These are phyloP conservation scores for Cettia cetti DNA, from an alignment of 2,113 vertebrate genomes.

Conservation along the genomic window DNA sequence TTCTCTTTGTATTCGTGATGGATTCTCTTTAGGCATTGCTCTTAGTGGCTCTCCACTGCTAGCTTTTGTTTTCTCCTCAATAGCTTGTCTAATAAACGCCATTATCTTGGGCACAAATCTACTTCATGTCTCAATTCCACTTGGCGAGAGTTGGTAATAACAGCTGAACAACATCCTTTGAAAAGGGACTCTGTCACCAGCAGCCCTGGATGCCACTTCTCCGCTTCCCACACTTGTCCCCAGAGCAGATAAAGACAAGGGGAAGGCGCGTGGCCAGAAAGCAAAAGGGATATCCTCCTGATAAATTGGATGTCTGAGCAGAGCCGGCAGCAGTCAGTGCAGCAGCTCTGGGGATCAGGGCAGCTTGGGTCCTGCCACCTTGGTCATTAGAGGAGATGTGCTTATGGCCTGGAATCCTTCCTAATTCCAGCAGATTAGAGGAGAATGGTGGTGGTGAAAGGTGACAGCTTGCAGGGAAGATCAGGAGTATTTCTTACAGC, in stretches of 20 bases:
- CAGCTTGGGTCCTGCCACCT: not conserved
- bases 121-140: conserved; percentile 65
- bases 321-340: not conserved
- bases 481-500: not conserved
- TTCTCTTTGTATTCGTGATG: conserved; percentile 50
- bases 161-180: conserved; percentile 31
- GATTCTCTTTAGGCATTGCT: conserved; percentile 18
- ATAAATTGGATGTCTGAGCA: not conserved
- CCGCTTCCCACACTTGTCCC: not conserved
- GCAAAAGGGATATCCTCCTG: not conserved
- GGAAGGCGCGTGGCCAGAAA: not conserved
- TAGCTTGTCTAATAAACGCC: conserved; percentile 69
- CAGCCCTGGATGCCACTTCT: not conserved
- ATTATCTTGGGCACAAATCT: conserved; percentile 69
- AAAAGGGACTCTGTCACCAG: conserved; percentile 43
- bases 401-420: not conserved
- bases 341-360: not conserved
- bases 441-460: not conserved
- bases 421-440: not conserved
- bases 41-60: conserved; percentile 43
- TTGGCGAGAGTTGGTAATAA: conserved; percentile 32
- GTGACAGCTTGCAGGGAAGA: not conserved
- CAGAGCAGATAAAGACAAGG: conserved; percentile 4
- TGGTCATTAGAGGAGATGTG: not conserved
- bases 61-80: conserved; percentile 69